Evolutionary conservation across 1,140 invertebrate species (phyloP).

Genomic region (Orchestia grillus): DNA sequence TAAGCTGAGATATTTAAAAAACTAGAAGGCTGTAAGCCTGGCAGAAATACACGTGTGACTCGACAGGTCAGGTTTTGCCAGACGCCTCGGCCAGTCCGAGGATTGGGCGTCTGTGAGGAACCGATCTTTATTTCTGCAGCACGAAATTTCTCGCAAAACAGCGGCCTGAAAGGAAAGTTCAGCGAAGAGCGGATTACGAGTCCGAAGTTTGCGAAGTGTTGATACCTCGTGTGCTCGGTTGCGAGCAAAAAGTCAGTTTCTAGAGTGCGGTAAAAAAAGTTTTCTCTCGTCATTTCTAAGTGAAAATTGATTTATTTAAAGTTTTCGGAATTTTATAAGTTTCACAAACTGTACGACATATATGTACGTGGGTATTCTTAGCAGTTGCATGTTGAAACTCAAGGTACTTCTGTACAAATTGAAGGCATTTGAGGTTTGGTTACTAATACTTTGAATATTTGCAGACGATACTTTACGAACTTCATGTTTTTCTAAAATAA

Average conservation of each 20-base stretch:
- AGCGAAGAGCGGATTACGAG: conserved; percentile 5
- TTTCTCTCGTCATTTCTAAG: neutral
- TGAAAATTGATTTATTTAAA: neutral
- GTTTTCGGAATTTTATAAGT: neutral
- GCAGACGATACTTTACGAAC: too few relatives aligned
- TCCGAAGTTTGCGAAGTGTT: neutral
- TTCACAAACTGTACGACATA: neutral
- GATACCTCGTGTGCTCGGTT: neutral
- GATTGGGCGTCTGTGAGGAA: neutral
- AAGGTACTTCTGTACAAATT: too few relatives aligned
- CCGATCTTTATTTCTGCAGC: conserved; percentile 7
- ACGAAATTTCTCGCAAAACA: neutral
- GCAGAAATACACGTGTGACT: neutral
- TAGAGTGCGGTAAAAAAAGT: neutral
- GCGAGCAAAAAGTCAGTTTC: neutral
- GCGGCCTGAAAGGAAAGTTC: conserved; percentile 5
- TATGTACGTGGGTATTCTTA: too few relatives aligned
- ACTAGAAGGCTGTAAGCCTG: neutral
- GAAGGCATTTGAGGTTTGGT: too few relatives aligned
- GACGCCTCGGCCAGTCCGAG: neutral
- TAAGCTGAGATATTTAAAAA: neutral
- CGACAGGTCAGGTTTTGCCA: neutral
- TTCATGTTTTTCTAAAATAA: too few relatives aligned
- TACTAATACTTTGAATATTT: too few relatives aligned
- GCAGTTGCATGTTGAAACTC: too few relatives aligned